These are phyloP conservation scores for Bufo gargarizans DNA, from an alignment of 2,113 vertebrate species.

Conservation along the genomic window DNA sequence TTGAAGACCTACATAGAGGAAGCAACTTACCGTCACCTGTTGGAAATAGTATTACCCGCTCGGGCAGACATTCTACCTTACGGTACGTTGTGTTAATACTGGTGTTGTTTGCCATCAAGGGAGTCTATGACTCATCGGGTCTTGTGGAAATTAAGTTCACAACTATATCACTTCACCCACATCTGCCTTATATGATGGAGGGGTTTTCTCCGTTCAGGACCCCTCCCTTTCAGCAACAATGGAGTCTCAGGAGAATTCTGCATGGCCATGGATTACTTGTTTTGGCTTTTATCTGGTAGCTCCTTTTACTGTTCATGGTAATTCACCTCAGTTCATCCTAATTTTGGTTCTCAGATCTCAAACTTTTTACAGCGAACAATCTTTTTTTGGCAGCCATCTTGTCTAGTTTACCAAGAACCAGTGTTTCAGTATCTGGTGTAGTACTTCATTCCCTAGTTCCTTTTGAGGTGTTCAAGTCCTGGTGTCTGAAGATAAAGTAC, in stretches of 20 bases:
- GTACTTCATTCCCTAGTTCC: not conserved
- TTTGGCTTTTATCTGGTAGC: no score
- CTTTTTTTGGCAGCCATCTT: no score
- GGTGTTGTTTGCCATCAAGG: not conserved
- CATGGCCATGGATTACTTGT: no score
- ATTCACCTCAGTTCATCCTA: not conserved
- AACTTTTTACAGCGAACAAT: not conserved
- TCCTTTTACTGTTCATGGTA: no score
- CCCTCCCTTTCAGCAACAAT: no score
- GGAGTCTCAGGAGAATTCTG: no score
- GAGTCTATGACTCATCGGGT: not conserved
- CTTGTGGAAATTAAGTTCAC: not conserved
- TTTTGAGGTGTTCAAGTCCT: not conserved
- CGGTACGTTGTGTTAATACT: slow-evolving; percentile 72
- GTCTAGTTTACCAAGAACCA: no score
- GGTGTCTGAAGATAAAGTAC: not conserved
- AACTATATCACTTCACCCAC: not conserved
- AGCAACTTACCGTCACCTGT: slow-evolving; percentile 83
- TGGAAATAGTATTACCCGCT: slow-evolving; percentile 83
- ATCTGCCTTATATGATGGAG: not conserved
- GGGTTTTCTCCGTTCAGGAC: no score
- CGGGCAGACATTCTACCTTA: slow-evolving; percentile 84
- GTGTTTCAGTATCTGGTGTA: not conserved
- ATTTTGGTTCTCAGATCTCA: not conserved
- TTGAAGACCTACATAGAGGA: slow-evolving; percentile 92